Conservation (phyloP, 2,888 invertebrate species). For the Euphydryas editha region DNA sequence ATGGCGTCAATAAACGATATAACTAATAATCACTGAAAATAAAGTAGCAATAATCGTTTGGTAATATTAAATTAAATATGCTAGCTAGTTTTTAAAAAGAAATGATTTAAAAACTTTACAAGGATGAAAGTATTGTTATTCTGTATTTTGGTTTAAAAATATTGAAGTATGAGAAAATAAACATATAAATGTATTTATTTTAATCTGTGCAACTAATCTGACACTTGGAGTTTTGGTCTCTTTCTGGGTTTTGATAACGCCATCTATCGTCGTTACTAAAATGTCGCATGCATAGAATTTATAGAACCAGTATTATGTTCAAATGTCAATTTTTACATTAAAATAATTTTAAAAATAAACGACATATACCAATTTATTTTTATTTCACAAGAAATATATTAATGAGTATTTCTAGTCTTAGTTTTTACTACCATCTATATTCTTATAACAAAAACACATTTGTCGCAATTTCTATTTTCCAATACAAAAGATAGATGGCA, state of each 20-base stretch:
- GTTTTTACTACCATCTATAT: constrained; percentile 7
- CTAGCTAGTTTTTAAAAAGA: not conserved
- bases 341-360: too few species aligned
- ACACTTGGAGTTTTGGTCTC: not conserved
- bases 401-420: not conserved
- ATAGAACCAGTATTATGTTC: not conserved
- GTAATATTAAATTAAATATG: not conserved
- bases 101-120: not conserved
- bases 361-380: too few species aligned
- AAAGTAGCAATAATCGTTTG: not conserved
- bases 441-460: not conserved
- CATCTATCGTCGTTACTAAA: not conserved
- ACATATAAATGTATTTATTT: not conserved
- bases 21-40: not conserved
- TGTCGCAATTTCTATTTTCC: not conserved
- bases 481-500: constrained; percentile 2
- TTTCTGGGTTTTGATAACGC: not conserved
- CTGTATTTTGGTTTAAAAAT: constrained; percentile 1
- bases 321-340: too few species aligned
- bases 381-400: too few species aligned
- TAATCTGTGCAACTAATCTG: constrained; percentile 4
- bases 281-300: not conserved
- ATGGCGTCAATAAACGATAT: constrained; percentile 55
- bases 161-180: constrained; percentile 8
- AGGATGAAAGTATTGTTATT: not conserved